Percentiles rank a stretch among this genome's conserved stretches.
Conservation (phyloP, 1,140 invertebrate genomes). For the Schlechtendalia chinensis region DNA sequence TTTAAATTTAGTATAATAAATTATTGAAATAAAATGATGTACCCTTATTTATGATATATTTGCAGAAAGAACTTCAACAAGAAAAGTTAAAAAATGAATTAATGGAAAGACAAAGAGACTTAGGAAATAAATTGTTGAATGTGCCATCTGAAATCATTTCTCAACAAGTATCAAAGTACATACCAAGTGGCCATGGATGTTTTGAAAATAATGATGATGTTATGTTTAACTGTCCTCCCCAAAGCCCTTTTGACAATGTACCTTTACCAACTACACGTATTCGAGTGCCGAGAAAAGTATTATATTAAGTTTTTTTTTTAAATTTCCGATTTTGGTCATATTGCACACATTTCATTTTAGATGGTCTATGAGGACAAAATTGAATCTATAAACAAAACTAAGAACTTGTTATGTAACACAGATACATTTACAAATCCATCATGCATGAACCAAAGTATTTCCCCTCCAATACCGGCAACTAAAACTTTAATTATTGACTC, state of each 20-base stretch:
- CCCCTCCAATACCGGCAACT: not conserved
- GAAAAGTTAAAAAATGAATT: constrained; percentile 44
- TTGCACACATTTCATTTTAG: constrained; percentile 5
- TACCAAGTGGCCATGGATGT: not conserved
- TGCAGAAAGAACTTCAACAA: constrained; percentile 28
- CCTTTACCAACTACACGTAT: constrained; percentile 36
- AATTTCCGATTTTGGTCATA: not conserved
- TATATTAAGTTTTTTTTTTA: too few species aligned
- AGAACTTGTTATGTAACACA: not conserved
- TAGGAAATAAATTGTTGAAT: constrained; percentile 4
- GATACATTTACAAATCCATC: constrained; percentile 5
- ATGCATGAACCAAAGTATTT: not conserved
- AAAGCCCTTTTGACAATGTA: constrained; percentile 32
- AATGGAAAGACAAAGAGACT: constrained; percentile 9
- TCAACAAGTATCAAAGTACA: not conserved
- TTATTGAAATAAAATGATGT: too few species aligned
- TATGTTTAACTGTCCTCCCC: not conserved
- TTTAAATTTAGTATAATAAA: too few species aligned
- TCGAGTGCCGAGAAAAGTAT: constrained; percentile 32
- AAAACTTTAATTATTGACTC: constrained; percentile 35
- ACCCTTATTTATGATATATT: too few species aligned
- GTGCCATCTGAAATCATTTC: not conserved
- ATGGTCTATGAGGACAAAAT: constrained; percentile 10
- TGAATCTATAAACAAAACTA: not conserved
- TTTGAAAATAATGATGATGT: not conserved